phyloP scores from a whole-genome alignment of 2,888 invertebrate genomes.

The Aleiodes leptofemur region DNA sequence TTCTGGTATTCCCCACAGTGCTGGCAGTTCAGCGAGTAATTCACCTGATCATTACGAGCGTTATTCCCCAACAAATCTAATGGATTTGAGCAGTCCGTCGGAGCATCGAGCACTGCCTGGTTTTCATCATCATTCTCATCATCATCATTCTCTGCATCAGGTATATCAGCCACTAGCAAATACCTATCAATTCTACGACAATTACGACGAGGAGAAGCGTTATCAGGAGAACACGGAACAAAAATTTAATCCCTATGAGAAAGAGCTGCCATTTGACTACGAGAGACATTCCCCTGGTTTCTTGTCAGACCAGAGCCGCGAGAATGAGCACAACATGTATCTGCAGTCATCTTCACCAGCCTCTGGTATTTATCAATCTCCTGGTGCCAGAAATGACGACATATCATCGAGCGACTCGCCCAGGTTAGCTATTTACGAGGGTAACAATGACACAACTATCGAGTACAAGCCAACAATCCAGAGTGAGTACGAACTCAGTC shows the following conservation, averaged over 20 bases:
- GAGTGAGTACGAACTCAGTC: conserved; percentile 13
- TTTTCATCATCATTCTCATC: conserved; percentile 53
- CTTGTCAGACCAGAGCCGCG: conserved; percentile 65
- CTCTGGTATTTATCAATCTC: conserved; percentile 60
- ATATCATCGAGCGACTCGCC: conserved; percentile 37
- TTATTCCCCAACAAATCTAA: conserved; percentile 66
- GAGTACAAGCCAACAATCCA: conserved; percentile 56
- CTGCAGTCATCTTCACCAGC: conserved; percentile 56
- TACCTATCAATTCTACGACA: conserved; percentile 60
- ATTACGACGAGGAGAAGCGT: conserved; percentile 57
- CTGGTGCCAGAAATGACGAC: conserved; percentile 48
- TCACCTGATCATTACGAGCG: conserved; percentile 68
- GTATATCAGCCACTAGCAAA: conserved; percentile 41
- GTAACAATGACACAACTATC: conserved; percentile 46
- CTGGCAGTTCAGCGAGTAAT: conserved; percentile 69
- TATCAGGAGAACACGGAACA: conserved; percentile 53
- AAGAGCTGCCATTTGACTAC: conserved; percentile 59
- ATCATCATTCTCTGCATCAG: conserved; percentile 50
- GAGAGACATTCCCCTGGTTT: conserved; percentile 63
- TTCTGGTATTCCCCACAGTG: conserved; percentile 67
- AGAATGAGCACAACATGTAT: conserved; percentile 64
- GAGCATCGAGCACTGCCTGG: conserved; percentile 59
- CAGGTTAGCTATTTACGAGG: conserved; percentile 46
- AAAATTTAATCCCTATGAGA: conserved; percentile 49
- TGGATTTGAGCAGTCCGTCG: conserved; percentile 67